Evolutionary conservation across 2,113 vertebrate species (phyloP).

Genomic region (Oxyruncus cristatus): DNA sequence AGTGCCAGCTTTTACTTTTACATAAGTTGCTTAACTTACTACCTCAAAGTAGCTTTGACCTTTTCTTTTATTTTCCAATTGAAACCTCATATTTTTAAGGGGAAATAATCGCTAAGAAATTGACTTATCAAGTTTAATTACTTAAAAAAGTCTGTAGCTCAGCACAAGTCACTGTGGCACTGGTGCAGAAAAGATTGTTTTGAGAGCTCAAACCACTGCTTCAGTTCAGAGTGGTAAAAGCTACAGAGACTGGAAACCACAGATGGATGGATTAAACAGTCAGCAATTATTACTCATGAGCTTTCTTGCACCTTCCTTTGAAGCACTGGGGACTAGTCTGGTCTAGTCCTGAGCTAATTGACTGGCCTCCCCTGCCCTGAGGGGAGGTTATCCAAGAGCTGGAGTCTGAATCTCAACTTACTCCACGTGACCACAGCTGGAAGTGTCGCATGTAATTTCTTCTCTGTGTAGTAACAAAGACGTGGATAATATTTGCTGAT

Average conservation of each 20-base stretch:
- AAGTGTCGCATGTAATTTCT: not conserved
- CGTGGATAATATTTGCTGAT: not conserved
- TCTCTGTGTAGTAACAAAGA: not conserved
- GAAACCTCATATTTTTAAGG: not conserved
- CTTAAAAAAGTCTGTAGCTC: not conserved
- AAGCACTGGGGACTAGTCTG: not conserved
- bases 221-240: not conserved
- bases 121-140: not conserved
- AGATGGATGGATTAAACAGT: not conserved
- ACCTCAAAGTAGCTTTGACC: not conserved
- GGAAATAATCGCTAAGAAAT: not conserved
- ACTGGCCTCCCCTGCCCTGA: not conserved
- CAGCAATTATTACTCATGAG: not conserved
- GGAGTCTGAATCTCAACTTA: rapidly evolving
- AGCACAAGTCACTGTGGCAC: not conserved
- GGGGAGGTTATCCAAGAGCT: not conserved
- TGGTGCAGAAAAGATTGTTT: not conserved
- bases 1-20: not conserved
- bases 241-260: not conserved
- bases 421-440: not conserved
- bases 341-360: not conserved
- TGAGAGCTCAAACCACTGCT: not conserved
- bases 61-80: not conserved
- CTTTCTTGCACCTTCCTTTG: not conserved
- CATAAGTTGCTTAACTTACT: not conserved